Evolutionary conservation across 2,888 invertebrate species (phyloP), one percentile per base, ranked within the genome.

Genomic region (Pristionchus arcanus): DNA sequence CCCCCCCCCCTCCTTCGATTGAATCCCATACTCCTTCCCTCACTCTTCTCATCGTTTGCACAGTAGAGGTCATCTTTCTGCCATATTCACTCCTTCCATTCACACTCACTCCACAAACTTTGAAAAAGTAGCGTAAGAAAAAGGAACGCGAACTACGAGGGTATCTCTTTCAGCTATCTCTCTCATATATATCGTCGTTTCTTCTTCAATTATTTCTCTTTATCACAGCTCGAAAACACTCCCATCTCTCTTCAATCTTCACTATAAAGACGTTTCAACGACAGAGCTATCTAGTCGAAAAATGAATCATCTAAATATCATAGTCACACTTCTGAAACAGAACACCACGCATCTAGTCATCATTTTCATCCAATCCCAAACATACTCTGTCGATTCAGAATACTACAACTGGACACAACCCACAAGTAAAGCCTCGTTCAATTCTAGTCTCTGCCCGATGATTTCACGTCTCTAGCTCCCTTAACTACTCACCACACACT

Each of bases 21-120:
- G 21, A 34, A 15, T 84, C 55, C 83, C 53, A 49, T 77, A 37
- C 77, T 34, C 25, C 25, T 77, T 77, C 84, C 55, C 53, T 55
- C 55, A 31, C 53, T 49, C 5, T 55, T 84, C 84, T 53, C 59
- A 77, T 81, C 55, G 84, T 34, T 55, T 55, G 71, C 71, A 71
- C 71, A 71, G 71, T 71, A 34, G 71, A 71, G 71, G 71, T 71
- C 71, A 66, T 66, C 66, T 66, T 28, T 13, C 13, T 66, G 66
- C 28, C 66, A 71, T 71, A n/a, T 71, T 28, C 31, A 19, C 71
- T 34, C 34, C n/a, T 13, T 71, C 71, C 71, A 15, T 71, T 71
- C 71, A 71, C 71, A 71, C 71, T 71, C 71, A 71, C 71, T 71
- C 15, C 71, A 71, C 71, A 71, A 71, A 71, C 71, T 71, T 71